These are phyloP conservation scores for Drosophila testacea DNA, from an alignment of 2,888 invertebrate species.

Conservation along the genomic window DNA sequence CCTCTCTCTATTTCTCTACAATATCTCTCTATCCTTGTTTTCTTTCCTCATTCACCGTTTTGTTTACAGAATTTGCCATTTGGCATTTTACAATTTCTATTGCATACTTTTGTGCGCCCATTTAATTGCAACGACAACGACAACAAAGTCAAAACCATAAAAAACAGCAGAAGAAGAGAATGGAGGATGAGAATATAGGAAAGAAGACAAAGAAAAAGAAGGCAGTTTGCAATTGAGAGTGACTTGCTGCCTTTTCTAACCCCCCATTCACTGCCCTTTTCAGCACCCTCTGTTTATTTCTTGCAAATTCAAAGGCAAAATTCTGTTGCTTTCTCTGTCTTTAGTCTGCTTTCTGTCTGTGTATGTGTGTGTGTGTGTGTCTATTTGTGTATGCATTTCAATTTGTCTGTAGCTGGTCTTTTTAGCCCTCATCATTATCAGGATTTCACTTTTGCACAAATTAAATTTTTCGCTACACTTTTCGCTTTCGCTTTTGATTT, in stretches of 20 bases:
- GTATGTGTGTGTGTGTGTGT: slow-evolving; percentile 1
- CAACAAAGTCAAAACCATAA: slow-evolving; percentile 25
- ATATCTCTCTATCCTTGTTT: not conserved
- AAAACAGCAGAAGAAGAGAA: not conserved
- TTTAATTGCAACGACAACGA: slow-evolving; percentile 65
- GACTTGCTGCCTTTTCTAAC: not conserved
- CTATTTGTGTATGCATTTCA: slow-evolving; percentile 27
- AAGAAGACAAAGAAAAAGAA: slow-evolving; percentile 1
- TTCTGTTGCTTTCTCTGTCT: slow-evolving; percentile 33
- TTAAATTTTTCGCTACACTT: slow-evolving; percentile 59
- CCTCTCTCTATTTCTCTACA: not conserved
- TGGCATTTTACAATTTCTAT: slow-evolving; percentile 39
- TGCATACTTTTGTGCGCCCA: slow-evolving; percentile 69
- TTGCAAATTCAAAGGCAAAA: slow-evolving; percentile 53
- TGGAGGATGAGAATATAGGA: not conserved
- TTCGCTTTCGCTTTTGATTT: slow-evolving; percentile 48
- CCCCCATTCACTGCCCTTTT: not conserved
- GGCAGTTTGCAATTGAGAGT: slow-evolving; percentile 4
- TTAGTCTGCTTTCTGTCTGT: slow-evolving; percentile 5
- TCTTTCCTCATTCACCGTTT: slow-evolving; percentile 2
- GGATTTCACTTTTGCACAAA: slow-evolving; percentile 57
- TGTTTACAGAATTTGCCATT: slow-evolving; percentile 38
- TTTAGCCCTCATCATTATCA: slow-evolving; percentile 32
- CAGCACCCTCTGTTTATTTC: slow-evolving; percentile 28
- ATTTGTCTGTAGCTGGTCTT: slow-evolving; percentile 47